Percentiles rank a stretch among this genome's conserved stretches.
Conservation (phyloP, 2,113 vertebrate genomes). For the Gymnocephalus cernua region DNA sequence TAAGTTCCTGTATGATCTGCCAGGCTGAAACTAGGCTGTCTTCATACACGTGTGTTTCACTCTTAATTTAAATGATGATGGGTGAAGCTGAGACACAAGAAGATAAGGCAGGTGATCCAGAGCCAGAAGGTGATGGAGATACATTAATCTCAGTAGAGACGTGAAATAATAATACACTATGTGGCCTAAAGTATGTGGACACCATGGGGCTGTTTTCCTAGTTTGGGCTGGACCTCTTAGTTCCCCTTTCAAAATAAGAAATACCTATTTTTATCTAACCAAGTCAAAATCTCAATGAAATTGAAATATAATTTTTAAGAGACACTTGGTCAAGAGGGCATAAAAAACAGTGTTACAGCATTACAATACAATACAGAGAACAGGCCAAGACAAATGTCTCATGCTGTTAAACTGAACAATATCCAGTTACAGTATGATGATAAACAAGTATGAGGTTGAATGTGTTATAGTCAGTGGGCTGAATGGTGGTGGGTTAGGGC, state of each 20-base stretch:
- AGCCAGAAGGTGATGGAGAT: accelerated
- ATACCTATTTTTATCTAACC: no score
- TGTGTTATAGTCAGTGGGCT: background rate
- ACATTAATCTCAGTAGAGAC: background rate
- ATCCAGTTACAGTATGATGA: background rate
- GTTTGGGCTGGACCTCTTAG: background rate
- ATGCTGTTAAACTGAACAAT: background rate
- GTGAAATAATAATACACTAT: background rate
- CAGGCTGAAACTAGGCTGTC: background rate
- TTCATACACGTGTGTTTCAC: background rate
- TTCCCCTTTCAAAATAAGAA: no score
- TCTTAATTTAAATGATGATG: background rate
- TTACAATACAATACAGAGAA: background rate
- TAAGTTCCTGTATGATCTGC: slow-evolving; percentile 32
- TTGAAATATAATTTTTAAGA: background rate
- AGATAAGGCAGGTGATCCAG: accelerated
- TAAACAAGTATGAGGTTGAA: background rate
- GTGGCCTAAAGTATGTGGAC: background rate
- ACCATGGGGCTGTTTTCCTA: background rate
- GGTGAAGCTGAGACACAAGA: accelerated
- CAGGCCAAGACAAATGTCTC: background rate
- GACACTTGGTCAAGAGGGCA: background rate
- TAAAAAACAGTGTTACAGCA: slow-evolving; percentile 1
- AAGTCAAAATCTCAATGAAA: no score
- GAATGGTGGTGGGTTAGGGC: background rate